Evolutionary conservation across 2,113 vertebrate genomes (phyloP).

Genomic region (Melanerpes formicivorus): DNA sequence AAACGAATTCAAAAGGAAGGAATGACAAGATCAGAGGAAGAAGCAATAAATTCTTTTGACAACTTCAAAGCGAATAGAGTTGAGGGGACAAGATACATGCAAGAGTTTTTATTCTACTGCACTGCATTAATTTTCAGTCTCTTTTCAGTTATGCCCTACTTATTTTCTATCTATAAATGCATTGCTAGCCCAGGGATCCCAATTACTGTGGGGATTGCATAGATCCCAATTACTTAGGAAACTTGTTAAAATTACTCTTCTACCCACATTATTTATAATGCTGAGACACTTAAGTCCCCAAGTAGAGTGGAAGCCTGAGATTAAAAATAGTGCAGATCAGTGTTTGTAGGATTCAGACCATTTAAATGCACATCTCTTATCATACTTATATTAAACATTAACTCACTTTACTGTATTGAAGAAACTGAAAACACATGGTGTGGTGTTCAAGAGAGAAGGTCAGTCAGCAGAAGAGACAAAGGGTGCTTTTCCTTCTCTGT

Average conservation of each 20-base stretch:
- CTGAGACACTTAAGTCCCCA: not conserved
- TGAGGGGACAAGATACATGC: not conserved
- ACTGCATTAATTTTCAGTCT: slow-evolving; percentile 9
- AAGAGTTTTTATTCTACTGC: not conserved
- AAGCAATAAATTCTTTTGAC: slow-evolving; percentile 39
- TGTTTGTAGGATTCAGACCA: not conserved
- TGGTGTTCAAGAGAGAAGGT: not conserved
- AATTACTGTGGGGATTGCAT: not conserved
- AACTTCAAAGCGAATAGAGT: slow-evolving; percentile 10
- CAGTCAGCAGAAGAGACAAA: not conserved
- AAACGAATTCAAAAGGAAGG: slow-evolving; percentile 32
- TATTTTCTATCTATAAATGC: slow-evolving; percentile 38
- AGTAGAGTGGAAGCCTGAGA: not conserved
- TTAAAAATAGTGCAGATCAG: not conserved
- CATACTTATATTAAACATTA: not conserved
- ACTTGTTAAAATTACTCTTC: slow-evolving; percentile 13
- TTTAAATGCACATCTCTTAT: not conserved
- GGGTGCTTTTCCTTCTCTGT: not conserved
- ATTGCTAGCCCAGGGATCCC: not conserved
- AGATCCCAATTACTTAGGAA: not conserved
- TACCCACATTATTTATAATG: not conserved
- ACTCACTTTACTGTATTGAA: not conserved
- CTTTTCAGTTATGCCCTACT: slow-evolving; percentile 4
- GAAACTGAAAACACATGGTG: not conserved
- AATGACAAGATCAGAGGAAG: slow-evolving; percentile 16